These are phyloP conservation scores for Alligator sinensis DNA, from an alignment of 2,113 vertebrate genomes.

Conservation along the genomic window DNA sequence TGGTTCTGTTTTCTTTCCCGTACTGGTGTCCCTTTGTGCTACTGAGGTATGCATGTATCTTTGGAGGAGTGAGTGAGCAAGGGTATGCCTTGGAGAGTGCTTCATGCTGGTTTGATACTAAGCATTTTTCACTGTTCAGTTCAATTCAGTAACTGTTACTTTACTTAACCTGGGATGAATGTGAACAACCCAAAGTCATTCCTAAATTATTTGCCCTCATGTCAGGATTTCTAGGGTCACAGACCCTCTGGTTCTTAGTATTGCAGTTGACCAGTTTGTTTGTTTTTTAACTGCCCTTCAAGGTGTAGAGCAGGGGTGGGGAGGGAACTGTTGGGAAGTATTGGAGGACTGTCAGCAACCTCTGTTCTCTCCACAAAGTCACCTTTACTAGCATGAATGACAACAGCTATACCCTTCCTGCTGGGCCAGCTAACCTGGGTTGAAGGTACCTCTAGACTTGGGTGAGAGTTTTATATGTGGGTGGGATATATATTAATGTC, in stretches of 20 bases:
- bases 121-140: neutral
- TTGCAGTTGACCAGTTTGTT: neutral
- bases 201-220: neutral
- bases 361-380: neutral
- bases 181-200: neutral
- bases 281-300: neutral
- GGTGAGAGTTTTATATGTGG: too few species aligned
- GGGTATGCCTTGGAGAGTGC: neutral
- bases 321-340: neutral
- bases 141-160: neutral
- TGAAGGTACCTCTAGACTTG: neutral
- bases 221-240: neutral
- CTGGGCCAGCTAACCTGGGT: neutral
- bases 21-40: neutral
- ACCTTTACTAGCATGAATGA: neutral
- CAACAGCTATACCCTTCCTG: neutral
- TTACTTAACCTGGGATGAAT: accelerated
- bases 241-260: neutral
- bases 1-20: neutral
- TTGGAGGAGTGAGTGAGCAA: neutral
- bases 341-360: neutral
- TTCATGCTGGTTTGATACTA: neutral
- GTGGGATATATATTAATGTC: too few species aligned
- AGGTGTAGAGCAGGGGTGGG: neutral
- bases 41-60: neutral